These are phyloP conservation scores for Psilopsiagon aurifrons DNA, from an alignment of 2,113 vertebrate genomes.

Conservation along the genomic window DNA sequence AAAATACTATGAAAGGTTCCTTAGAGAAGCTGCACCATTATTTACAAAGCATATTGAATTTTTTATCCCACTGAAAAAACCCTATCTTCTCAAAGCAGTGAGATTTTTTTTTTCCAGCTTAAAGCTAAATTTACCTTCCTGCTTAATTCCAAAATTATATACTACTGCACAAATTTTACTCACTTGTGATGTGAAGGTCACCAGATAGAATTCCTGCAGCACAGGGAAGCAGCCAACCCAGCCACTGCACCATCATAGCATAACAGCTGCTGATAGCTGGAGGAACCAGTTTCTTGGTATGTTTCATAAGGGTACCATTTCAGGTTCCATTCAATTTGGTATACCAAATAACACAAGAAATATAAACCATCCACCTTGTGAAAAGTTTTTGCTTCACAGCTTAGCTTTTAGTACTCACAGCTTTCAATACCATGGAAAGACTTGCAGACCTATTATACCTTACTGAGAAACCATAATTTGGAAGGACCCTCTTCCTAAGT, in stretches of 20 bases:
- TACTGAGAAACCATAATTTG: neutral
- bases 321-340: neutral
- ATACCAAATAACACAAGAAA: neutral
- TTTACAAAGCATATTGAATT: neutral
- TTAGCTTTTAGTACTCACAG: neutral
- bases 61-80: neutral
- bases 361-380: neutral
- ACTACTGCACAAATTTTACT: neutral
- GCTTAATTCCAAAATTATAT: neutral
- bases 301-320: neutral
- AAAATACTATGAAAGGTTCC: neutral
- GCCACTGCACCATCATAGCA: neutral
- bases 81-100: neutral
- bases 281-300: neutral
- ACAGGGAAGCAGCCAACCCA: neutral
- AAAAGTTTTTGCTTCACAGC: neutral
- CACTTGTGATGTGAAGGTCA: neutral
- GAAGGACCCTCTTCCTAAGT: neutral
- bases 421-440: neutral
- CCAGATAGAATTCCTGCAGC: neutral
- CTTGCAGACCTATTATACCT: fast-evolving
- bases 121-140: neutral
- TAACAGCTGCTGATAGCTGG: neutral
- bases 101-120: neutral
- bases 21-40: neutral